Evolutionary conservation across 2,888 invertebrate species (phyloP), one percentile per base, ranked within the genome.

Genomic region (Caenorhabditis sinica): DNA sequence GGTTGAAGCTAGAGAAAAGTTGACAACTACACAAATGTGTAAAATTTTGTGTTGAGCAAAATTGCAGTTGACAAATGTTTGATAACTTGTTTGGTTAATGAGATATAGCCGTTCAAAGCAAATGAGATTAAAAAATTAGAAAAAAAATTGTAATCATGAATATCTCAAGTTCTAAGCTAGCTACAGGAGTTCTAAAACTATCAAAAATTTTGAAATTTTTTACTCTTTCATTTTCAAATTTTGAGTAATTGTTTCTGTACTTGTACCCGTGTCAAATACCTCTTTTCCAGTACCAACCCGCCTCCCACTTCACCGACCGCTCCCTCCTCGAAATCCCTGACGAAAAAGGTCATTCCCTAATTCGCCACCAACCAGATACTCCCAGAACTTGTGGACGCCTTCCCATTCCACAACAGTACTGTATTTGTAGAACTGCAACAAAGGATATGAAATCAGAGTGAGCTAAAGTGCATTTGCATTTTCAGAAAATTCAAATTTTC

Each of bases 381-480:
- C 68, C 33, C 0, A 33, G 68, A 36, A 68, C 68, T 4, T 68
- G 68, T 36, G 68, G 68, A 15, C 51, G 53, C 5, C 53, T 68
- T 20, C 68, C 68, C 6, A 68, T 68, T 36, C 68, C 68, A 4
- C 53, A 45, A 6, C 45, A 68, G 11, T 68, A 68, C 25, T 68
- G 68, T 53, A 68, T 68, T 53, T 68, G 68, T 68, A 45, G 30
- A 40, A 51, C 45, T n/a, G 68, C 25, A 15, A 56, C 56, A 6
- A 56, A 56, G 28, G 28, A 56, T 56, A 28, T 56, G 56, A 56
- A 28, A 28, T 1, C 1, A 8, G 20, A 56, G 56, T 56, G 56
- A 56, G 56, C 11, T 28, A 36, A 17, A 68, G 36, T 9, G 61
- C 2, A 25, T 13, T 56, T 20, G 0, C 4, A 23, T 36, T 61